These are phyloP conservation scores for Lasius platythorax DNA, from an alignment of 2,888 invertebrate species.

Conservation along the genomic window DNA sequence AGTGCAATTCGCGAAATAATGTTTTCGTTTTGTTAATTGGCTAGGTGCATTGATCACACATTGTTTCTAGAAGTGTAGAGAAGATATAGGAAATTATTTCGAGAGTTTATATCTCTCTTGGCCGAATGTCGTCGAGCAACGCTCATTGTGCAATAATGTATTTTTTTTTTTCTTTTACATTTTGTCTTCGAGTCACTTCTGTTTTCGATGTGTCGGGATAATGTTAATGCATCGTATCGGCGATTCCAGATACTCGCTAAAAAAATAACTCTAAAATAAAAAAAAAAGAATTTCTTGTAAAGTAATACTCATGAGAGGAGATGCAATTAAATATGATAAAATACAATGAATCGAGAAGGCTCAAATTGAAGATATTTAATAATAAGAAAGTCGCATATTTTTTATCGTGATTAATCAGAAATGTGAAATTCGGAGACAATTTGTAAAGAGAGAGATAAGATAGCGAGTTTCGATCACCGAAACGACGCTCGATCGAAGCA, in stretches of 20 bases:
- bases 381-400: not conserved
- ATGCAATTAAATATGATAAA: slow-evolving; percentile 6
- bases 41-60: slow-evolving; percentile 42
- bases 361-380: slow-evolving; percentile 18
- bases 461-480: slow-evolving; percentile 36
- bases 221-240: slow-evolving; percentile 15
- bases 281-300: not conserved
- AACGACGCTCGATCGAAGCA: slow-evolving; percentile 52
- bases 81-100: not conserved
- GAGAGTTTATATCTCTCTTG: not conserved
- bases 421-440: not conserved
- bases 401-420: not conserved
- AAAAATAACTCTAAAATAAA: not conserved
- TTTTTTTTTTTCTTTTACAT: slow-evolving; percentile 42
- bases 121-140: slow-evolving; percentile 39
- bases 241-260: slow-evolving; percentile 14
- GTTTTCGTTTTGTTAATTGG: slow-evolving; percentile 28
- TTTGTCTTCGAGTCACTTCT: slow-evolving; percentile 54
- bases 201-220: not conserved
- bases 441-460: slow-evolving; percentile 19
- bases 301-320: not conserved
- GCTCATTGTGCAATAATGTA: slow-evolving; percentile 70
- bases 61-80: slow-evolving; percentile 22
- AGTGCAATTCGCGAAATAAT: slow-evolving; percentile 78
- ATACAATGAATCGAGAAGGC: not conserved